phyloP scores from a whole-genome alignment of 2,797 vertebrate species.

The Melanotaenia boesemani region DNA sequence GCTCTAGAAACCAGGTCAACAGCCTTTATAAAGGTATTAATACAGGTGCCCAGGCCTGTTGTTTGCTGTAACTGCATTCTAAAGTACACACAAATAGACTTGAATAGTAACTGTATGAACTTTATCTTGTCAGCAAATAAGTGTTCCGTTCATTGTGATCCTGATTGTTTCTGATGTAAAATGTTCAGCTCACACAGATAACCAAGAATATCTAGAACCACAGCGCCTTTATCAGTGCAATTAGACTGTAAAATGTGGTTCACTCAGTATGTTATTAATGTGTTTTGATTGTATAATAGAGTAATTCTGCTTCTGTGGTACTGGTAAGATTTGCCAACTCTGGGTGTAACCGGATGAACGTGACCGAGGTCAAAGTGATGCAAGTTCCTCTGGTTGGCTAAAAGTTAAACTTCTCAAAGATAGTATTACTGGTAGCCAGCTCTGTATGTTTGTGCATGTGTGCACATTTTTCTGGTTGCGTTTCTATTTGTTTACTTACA shows the following conservation, averaged over 20 bases:
- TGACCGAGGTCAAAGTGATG: slow-evolving; percentile 30
- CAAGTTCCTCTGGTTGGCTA: slow-evolving; percentile 35
- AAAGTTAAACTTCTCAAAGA: slow-evolving; percentile 53
- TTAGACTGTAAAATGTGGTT: not conserved
- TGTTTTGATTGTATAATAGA: not conserved
- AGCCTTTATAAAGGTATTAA: not conserved
- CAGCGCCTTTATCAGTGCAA: not conserved
- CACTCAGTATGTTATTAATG: not conserved
- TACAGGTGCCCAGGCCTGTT: slow-evolving; percentile 8
- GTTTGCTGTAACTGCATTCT: not conserved
- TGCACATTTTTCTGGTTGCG: not conserved
- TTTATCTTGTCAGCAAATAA: slow-evolving; percentile 8
- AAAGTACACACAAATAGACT: not conserved
- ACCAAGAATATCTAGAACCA: not conserved
- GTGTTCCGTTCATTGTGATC: slow-evolving; percentile 8
- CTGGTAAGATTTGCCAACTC: not conserved
- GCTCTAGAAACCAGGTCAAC: slow-evolving; percentile 1
- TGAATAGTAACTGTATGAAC: not conserved
- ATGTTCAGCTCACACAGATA: not conserved
- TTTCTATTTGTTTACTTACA: slow-evolving; percentile 2
- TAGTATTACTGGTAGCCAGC: slow-evolving; percentile 27
- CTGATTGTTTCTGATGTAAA: slow-evolving; percentile 10
- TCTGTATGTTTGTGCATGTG: not conserved
- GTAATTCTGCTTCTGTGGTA: not conserved
- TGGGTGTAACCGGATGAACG: slow-evolving; percentile 21